These are phyloP conservation scores for Ammodytes marinus DNA, from an alignment of 2,113 vertebrate species.

Conservation along the genomic window DNA sequence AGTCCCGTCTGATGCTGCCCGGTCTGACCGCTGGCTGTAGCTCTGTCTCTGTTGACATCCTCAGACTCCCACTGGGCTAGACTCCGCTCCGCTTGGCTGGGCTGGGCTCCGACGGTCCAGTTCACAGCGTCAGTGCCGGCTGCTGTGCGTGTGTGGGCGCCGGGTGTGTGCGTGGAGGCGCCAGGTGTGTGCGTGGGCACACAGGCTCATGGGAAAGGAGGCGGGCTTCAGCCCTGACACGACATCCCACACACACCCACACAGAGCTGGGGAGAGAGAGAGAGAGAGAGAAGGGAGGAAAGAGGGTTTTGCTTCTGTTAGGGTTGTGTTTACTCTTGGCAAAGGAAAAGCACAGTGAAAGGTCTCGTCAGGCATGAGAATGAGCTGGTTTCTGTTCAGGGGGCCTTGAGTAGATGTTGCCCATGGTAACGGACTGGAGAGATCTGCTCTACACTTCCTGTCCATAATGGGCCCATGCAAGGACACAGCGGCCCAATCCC, in stretches of 20 bases:
- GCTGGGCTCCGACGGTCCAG: conserved; percentile 69
- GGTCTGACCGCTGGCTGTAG: conserved; percentile 99
- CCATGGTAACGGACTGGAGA: conserved; percentile 67
- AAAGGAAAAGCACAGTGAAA: conserved; percentile 26
- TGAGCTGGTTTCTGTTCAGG: conserved; percentile 60
- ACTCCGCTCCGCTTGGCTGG: conserved; percentile 70
- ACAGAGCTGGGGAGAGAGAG: conserved; percentile 68
- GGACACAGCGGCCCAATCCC: conserved; percentile 26
- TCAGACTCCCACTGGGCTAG: conserved; percentile 80
- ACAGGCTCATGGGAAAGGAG: conserved; percentile 95
- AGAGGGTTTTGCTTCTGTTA: conserved; percentile 47
- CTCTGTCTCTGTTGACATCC: conserved; percentile 99
- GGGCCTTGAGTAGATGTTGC: conserved; percentile 68
- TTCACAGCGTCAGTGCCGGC: conserved; percentile 74
- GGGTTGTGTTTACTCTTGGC: conserved; percentile 45
- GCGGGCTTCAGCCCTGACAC: conserved; percentile 88
- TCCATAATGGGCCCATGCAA: conserved; percentile 51
- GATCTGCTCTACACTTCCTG: conserved; percentile 47
- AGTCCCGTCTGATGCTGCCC: conserved; percentile 98
- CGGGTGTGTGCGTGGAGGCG: conserved; percentile 78
- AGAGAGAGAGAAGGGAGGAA: conserved; percentile 12
- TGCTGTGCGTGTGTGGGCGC: conserved; percentile 75
- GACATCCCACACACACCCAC: conserved; percentile 91
- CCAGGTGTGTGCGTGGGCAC: conserved; percentile 83
- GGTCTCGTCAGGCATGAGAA: conserved; percentile 65